These are phyloP conservation scores for Apteryx mantelli DNA, from an alignment of 2,113 vertebrate species.

Conservation along the genomic window DNA sequence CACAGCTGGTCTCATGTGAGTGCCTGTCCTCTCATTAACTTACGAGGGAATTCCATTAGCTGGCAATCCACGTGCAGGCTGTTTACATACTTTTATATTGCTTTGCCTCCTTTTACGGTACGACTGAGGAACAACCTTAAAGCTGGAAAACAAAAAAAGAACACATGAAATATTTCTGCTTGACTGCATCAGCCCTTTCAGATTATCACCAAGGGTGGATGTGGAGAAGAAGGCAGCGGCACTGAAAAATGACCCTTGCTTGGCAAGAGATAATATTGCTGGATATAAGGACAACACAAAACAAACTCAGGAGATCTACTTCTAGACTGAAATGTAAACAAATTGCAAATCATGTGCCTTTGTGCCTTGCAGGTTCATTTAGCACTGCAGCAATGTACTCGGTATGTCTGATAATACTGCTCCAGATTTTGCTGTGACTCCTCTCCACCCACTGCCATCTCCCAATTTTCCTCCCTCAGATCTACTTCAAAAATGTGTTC, in stretches of 20 bases:
- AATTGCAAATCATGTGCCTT: neutral
- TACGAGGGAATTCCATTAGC: neutral
- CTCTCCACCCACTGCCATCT: neutral
- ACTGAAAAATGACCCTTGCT: neutral
- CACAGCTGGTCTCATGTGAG: neutral
- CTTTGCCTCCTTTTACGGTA: neutral
- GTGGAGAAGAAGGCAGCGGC: neutral
- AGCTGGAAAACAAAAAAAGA: neutral
- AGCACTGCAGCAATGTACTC: neutral
- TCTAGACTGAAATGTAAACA: slow-evolving; percentile 12
- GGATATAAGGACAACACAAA: neutral
- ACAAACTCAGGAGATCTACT: neutral
- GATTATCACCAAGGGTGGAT: neutral
- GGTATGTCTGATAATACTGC: neutral
- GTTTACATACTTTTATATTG: neutral
- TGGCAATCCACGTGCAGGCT: neutral
- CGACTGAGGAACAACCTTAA: neutral
- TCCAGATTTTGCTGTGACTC: neutral
- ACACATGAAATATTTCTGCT: neutral
- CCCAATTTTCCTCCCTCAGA: neutral
- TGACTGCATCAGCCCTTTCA: neutral
- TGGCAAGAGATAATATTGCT: neutral
- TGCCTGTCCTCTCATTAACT: neutral
- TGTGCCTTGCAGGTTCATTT: neutral
- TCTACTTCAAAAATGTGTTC: neutral